phyloP scores from a whole-genome alignment of 2,888 invertebrate genomes.

The Nasonia oneida region DNA sequence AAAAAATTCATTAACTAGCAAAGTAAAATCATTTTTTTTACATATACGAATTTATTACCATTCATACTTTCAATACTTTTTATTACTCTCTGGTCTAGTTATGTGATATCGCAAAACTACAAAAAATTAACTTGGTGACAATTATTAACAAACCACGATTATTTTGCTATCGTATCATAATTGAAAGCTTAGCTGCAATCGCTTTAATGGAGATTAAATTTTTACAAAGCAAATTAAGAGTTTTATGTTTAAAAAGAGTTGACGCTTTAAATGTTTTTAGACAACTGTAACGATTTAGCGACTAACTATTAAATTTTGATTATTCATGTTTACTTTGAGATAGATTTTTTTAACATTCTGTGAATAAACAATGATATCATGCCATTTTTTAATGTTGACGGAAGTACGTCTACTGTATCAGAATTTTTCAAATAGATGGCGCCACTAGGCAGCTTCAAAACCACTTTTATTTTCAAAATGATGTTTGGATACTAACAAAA shows the following conservation, averaged over 20 bases:
- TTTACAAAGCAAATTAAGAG: background rate
- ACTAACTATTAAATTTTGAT: constrained; percentile 21
- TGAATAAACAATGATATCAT: background rate
- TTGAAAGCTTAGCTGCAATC: background rate
- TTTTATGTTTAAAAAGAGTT: background rate
- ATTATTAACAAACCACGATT: background rate
- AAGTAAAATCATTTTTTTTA: background rate
- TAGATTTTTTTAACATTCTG: constrained; percentile 2
- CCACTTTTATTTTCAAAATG: constrained; percentile 27
- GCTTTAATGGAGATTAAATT: background rate
- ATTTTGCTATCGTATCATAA: constrained; percentile 1
- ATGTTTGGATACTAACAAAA: constrained; percentile 33
- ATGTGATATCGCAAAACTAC: background rate
- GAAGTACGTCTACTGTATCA: constrained; percentile 31
- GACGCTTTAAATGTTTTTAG: background rate
- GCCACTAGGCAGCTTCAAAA: constrained; percentile 30
- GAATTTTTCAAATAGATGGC: constrained; percentile 47
- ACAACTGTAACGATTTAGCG: background rate
- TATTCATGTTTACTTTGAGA: constrained; percentile 12
- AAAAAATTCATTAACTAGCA: background rate
- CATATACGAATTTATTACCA: background rate
- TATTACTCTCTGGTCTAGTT: background rate
- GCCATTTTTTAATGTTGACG: constrained; percentile 21
- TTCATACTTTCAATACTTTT: background rate
- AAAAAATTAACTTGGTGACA: constrained; percentile 24